Base-by-base conservation (phyloP, 2,888 invertebrate genomes). In the Mycalesis mineus region DNA sequence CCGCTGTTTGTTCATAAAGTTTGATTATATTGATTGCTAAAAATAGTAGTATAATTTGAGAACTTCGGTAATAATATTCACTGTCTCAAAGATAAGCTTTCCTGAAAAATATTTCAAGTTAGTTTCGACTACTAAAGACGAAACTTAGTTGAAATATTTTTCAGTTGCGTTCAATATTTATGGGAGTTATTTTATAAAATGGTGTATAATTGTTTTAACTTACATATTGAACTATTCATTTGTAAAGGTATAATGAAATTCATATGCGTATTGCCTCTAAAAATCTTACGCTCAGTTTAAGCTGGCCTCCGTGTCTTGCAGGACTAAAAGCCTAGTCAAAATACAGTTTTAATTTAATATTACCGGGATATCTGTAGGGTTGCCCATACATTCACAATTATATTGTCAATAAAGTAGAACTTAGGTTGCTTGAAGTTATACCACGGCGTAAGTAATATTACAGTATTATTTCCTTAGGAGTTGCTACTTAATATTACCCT, bases 251-350 rank as follows among this genome's bases (percentile, higher is more conserved):
- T 47, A 33, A 31, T 47, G 13, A 47, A 33, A 33, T 31, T 15
- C 1, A 8, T 36, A 36, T 7, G 7, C 33, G 33, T 36, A 11
- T 36, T 36, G 4, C 11, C 36, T 11, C 33, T 9, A 36, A 11
- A 9, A 36, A 36, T 36, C 14, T 45, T 4, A 13, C 8, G 14
- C 29, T 13, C 37, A 14, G 36, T 47, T 50, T 48, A 51, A 36
- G 47, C 60, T 65, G 57, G 65, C 60, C 61, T 70, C 67, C 64
- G 65, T 71, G 69, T 72, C 55, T 67, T 71, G 67, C 61, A 75
- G 78, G 78, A 77, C 74, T 75, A 74, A 85, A 22, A 86, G 84
- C 86, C 87, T 87, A 77, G 75, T 77, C 17, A 39, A 37, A 69
- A 65, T 73, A 67, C 67, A 78, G 72, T 75, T 69, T 75, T 65